Evolutionary conservation across 2,797 vertebrate genomes (phyloP).

Genomic region (Bufotes viridis): DNA sequence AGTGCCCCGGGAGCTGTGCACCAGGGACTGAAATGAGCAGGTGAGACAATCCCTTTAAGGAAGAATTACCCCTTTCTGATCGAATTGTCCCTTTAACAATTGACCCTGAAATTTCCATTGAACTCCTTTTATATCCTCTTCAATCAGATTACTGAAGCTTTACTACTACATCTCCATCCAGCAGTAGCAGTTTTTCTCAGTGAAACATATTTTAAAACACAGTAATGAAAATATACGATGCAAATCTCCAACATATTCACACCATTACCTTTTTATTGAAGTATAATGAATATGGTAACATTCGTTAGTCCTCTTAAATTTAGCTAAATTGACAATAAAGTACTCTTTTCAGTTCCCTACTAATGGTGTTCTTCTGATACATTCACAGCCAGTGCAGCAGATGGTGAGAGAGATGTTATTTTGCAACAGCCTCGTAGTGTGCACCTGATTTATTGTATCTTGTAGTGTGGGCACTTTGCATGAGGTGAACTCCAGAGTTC

Average conservation of each 20-base stretch:
- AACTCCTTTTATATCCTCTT: background rate
- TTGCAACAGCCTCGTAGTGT: background rate
- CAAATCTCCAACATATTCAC: slow-evolving; percentile 54
- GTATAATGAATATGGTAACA: slow-evolving; percentile 51
- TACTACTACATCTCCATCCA: slow-evolving; percentile 25
- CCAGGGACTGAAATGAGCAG: too few relatives aligned
- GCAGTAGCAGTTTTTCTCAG: slow-evolving; percentile 37
- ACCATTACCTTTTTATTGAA: slow-evolving; percentile 56
- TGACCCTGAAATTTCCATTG: background rate
- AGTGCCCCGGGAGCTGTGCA: too few relatives aligned
- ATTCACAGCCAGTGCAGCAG: background rate
- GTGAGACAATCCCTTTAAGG: too few relatives aligned
- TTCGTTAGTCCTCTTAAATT: slow-evolving; percentile 52
- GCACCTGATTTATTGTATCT: background rate
- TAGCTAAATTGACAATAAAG: slow-evolving; percentile 53
- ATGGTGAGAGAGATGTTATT: slow-evolving; percentile 13
- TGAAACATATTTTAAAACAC: slow-evolving; percentile 39
- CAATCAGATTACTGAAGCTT: slow-evolving; percentile 10
- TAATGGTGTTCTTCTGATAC: slow-evolving; percentile 25
- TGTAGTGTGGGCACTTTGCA: background rate
- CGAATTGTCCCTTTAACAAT: background rate
- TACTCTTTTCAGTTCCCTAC: slow-evolving; percentile 32
- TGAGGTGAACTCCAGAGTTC: too few relatives aligned
- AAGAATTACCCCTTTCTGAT: too few relatives aligned
- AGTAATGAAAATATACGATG: slow-evolving; percentile 60